Base-by-base conservation (phyloP, 2,113 vertebrate genomes). In the Brevimyrus niger region DNA sequence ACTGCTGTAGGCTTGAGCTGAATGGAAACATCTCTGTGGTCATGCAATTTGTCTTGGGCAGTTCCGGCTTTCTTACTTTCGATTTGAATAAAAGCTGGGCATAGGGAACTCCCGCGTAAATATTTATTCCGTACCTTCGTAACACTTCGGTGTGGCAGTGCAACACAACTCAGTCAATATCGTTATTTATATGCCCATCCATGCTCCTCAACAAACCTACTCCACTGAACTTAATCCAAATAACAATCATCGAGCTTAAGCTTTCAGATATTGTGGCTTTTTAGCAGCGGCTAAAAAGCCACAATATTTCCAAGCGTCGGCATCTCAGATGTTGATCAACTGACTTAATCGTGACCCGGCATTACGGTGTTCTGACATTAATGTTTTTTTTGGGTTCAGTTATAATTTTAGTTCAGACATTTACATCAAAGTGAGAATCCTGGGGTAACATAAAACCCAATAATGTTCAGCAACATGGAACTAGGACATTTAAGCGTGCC, bases 11-110 rank as follows among this genome's bases (percentile, higher is more conserved):
- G 6, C 31, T 42, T 17, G 31, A 38, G 35, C 3, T 80, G 73
- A 42, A 80, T 35, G 31, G 31, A 19, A 80, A 80, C 31, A 19
- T 84, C 21, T 44, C 6, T 7, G 38, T 21, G 38, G 38, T 82
- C 19, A 19, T 84, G 2, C 7, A 84, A 23, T 8, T 23, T 84
- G 17, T 84, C 9, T 84, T 38, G 21, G 10, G 3, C 44, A 84
- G 85, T 86, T 86, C 85, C 47, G 48, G 48, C 23, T 86, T 31
- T 86, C 15, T 86, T 53, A 31, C 85, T 86, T 86, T 86, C 48
- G 31, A 23, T 31, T 42, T 58, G 58, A 21, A 23, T 44, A 10
- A 21, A 10, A 23, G 31, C 7, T 46, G 7, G 21, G 31, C 10
- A 47, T 65, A n/a, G 8, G 50, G 35, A 23, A 23, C 3, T 46